Base-by-base conservation (phyloP, 2,113 vertebrate genomes). In the Hypanus sabinus region DNA sequence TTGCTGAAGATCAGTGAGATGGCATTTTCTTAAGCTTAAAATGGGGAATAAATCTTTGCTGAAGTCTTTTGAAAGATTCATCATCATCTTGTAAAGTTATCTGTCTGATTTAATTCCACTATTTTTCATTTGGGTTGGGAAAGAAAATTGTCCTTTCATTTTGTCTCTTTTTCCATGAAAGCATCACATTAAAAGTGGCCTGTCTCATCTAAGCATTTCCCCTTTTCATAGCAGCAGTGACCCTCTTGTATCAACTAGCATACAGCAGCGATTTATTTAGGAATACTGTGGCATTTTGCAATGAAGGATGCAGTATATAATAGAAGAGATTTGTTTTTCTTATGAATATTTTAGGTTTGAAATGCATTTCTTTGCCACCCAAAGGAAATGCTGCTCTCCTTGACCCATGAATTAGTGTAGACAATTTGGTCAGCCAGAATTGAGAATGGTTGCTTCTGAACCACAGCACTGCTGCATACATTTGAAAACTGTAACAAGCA, bases 91-190 rank as follows among this genome's bases (percentile, higher is more conserved):
- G 83, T 60, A 88, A 90, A 90, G 60, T 90, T 90, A 18, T 85
- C n/a, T 60, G 24, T 60, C 46, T 2, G 16, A 79, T 79, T 85
- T 85, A 22, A 85, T 85, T 22, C 55, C 46, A 85, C 22, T 27
- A 85, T 85, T 85, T 85, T 85, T 85, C 55, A 85, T 57, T 57
- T 14, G 81, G 55, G 81, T 85, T 60, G 81, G 46, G 27, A 85
- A 85, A 57, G 46, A 85, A 60, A 57, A 57, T 85, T 85, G 10
- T 12, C 22, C 46, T 85, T 22, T 83, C 80, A 83, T 83, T 11
- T 46, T 24, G 80, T 55, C 46, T 55, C 80, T 83, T 46, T 46
- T 85, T 27, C 81, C 81, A 57, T 85, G 1, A 60, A 57, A 0
- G 55, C 27, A 85, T 60, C 22, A 57, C 30, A 30, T 65, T 90